Conservation (phyloP, 2,888 invertebrate genomes). For the Salpingus planirostris region DNA sequence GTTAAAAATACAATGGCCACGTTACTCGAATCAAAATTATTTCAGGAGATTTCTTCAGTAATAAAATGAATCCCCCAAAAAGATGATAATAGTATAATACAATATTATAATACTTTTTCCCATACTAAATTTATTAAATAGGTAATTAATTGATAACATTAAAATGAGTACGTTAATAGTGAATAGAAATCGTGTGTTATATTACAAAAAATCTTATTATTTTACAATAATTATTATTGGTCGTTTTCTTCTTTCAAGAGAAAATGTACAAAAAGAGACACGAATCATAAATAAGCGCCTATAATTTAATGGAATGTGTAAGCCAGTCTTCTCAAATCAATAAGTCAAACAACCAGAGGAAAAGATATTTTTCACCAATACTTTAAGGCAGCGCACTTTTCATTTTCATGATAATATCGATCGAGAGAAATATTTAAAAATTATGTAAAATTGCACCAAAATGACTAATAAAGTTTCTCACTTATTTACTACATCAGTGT, state of each 20-base stretch:
- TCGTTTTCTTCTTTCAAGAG: too few species aligned
- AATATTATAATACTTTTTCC: slow-evolving; percentile 13
- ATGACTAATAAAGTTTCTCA: slow-evolving; percentile 13
- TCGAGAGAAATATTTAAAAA: slow-evolving; percentile 13
- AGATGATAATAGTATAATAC: too few species aligned
- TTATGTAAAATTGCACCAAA: slow-evolving; percentile 16
- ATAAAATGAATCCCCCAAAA: too few species aligned
- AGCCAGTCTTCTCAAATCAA: slow-evolving; percentile 14
- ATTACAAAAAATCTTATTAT: slow-evolving; percentile 12
- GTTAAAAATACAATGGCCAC: slow-evolving; percentile 33
- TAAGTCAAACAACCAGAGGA: slow-evolving; percentile 4
- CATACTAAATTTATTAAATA: slow-evolving; percentile 13
- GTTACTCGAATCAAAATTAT: too few species aligned
- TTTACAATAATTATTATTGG: slow-evolving; percentile 13
- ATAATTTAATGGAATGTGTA: slow-evolving; percentile 15
- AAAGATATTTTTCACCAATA: slow-evolving; percentile 11
- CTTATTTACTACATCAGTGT: too few species aligned
- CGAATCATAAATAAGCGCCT: too few species aligned
- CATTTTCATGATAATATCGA: too few species aligned
- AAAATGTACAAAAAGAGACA: too few species aligned
- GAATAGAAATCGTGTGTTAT: too few species aligned
- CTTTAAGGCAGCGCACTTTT: slow-evolving; percentile 18
- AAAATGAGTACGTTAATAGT: too few species aligned
- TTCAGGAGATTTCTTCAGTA: too few species aligned
- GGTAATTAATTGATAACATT: too few species aligned